Evolutionary conservation across 2,113 vertebrate genomes (phyloP), one percentile per base, ranked within the genome.

Genomic region (Phoenicopterus ruber): DNA sequence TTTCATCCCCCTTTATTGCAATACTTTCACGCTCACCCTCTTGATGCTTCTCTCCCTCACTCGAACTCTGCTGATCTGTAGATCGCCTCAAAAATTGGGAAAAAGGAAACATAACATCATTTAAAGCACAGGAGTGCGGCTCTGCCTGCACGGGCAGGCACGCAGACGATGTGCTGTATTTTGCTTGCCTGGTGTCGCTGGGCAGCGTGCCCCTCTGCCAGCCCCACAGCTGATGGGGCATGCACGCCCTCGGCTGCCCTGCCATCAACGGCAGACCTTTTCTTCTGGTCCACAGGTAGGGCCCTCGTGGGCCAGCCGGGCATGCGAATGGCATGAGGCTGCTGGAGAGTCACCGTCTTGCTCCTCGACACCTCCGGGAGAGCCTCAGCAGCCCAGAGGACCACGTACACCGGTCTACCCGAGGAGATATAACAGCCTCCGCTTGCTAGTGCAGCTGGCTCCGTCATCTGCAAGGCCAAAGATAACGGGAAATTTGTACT

Each of bases 391-490:
- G 6, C 40, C 62, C 50, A 4, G 5, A 15, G 66, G 8, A 59
- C 38, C 22, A 18, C 0, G 3, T 28, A 4, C 16, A 0, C 1
- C 1, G 12, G 7, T n/a, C 46, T 46, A 11, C 34, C 34, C 0
- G 0, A 38, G 62, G 17, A 25, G 58, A 29, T 13, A 13, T 12
- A 12, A 7, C 32, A 14, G 14, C 6, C 22, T 67, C 24, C 24
- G 10, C 69, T 54, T 36, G 46, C 40, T 58, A 0, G 2, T 6
- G 25, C 72, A 57, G 40, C 47, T 73, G 63, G 3, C 26, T 62
- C 57, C 63, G 16, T 15, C 22, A 5, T 13, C 61, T 14, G 3
- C 15, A 7, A 82, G 38, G 49, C 59, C 70, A 34, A 17, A 50
- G 50, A 4, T 3, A 26, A 55, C 0, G 11, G 59, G 65, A 32